Evolutionary conservation across 2,888 invertebrate genomes (phyloP).

Genomic region (Synergus japonicus): DNA sequence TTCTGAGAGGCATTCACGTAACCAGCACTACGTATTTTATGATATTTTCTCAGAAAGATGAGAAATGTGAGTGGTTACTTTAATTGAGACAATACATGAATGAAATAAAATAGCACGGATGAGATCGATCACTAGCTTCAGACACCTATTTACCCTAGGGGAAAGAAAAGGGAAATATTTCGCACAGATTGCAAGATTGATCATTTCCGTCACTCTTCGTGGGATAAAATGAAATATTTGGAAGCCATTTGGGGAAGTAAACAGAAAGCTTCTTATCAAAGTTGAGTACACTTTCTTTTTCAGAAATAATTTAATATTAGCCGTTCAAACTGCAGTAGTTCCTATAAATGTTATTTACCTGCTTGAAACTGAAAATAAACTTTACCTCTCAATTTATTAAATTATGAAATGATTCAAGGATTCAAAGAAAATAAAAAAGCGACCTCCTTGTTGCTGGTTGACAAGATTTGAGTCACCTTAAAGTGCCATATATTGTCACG

Average conservation of each 20-base stretch:
- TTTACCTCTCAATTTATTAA: not conserved
- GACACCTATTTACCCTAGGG: not conserved
- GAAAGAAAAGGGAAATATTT: not conserved
- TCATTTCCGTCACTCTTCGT: not conserved
- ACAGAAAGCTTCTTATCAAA: not conserved
- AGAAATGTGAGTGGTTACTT: not conserved
- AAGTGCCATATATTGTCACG: slow-evolving; percentile 73
- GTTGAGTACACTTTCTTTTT: too few relatives aligned
- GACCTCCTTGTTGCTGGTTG: slow-evolving; percentile 31
- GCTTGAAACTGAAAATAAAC: not conserved
- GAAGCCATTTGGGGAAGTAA: not conserved
- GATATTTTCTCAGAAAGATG: not conserved
- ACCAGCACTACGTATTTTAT: not conserved
- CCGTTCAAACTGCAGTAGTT: too few relatives aligned
- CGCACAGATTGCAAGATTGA: not conserved
- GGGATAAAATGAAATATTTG: not conserved
- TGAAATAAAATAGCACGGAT: not conserved
- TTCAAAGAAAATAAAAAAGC: slow-evolving; percentile 31
- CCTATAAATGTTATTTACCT: not conserved
- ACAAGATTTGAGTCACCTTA: slow-evolving; percentile 46
- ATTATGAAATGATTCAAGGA: slow-evolving; percentile 13
- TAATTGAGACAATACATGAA: not conserved
- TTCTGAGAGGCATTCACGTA: not conserved
- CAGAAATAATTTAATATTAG: too few relatives aligned
- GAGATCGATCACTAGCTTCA: not conserved